Evolutionary conservation across 2,888 invertebrate species (phyloP).

Genomic region (Macrosiphum euphorbiae): DNA sequence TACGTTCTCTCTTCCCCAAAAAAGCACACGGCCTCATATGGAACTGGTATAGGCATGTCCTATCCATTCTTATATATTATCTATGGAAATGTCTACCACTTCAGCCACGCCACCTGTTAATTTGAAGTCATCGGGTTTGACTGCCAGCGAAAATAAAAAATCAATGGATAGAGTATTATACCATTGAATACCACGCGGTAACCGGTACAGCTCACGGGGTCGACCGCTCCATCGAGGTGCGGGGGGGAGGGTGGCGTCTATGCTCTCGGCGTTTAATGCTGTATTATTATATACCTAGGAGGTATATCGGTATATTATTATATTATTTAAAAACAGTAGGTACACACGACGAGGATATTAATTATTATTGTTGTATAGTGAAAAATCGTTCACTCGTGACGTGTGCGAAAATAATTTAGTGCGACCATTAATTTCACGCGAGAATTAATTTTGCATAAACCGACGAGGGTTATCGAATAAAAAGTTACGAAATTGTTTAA

Average conservation of each 20-base stretch:
- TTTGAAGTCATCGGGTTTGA: too few species aligned
- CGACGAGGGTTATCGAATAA: neutral
- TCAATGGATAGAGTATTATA: neutral
- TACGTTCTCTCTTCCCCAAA: too few species aligned
- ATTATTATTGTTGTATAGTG: neutral
- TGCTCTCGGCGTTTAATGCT: neutral
- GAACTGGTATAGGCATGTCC: too few species aligned
- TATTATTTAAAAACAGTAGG: neutral
- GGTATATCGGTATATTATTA: neutral
- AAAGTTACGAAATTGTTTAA: neutral
- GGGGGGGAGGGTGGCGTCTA: neutral
- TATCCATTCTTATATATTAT: too few species aligned
- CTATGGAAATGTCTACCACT: too few species aligned
- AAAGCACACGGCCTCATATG: too few species aligned
- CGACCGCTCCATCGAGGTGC: neutral
- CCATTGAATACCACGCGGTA: too few species aligned
- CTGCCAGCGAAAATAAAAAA: too few species aligned
- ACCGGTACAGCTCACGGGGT: neutral
- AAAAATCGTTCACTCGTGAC: neutral
- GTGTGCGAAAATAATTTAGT: neutral
- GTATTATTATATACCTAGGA: too few species aligned
- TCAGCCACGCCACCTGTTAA: too few species aligned
- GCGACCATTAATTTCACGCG: neutral
- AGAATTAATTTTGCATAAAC: conserved; percentile 1
- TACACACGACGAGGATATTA: neutral